phyloP scores from a whole-genome alignment of 92 coral and sea anemone species.

The Scolanthus callimorphus region DNA sequence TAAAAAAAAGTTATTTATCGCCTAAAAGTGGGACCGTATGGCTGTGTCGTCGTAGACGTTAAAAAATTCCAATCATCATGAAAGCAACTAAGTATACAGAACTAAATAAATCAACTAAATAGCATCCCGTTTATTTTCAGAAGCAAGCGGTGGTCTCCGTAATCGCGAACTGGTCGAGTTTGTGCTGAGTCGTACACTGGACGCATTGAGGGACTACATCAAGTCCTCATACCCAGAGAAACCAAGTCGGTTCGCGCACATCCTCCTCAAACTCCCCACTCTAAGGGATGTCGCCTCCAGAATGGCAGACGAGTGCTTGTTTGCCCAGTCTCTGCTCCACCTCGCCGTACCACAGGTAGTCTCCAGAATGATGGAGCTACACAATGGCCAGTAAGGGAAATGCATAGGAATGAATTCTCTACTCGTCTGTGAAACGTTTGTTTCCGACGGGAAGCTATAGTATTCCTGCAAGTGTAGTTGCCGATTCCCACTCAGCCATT shows the following conservation, averaged over 20 bases:
- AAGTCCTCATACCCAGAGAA: slow-evolving; percentile 92
- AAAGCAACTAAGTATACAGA: too few relatives aligned
- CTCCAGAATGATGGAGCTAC: slow-evolving; percentile 52
- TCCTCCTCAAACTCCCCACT: slow-evolving; percentile 88
- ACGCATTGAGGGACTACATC: slow-evolving; percentile 90
- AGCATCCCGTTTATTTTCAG: slow-evolving; percentile 1
- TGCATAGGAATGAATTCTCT: not conserved
- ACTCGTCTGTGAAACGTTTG: too few relatives aligned
- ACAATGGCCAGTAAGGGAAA: slow-evolving; percentile 3
- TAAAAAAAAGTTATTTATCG: too few relatives aligned
- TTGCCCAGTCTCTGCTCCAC: slow-evolving; percentile 84
- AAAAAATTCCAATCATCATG: too few relatives aligned
- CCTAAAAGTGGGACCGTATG: too few relatives aligned
- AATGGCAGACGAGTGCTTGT: slow-evolving; percentile 76
- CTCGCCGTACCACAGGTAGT: slow-evolving; percentile 78
- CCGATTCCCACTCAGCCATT: too few relatives aligned
- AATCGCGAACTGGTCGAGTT: slow-evolving; percentile 80
- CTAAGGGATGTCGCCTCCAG: slow-evolving; percentile 75
- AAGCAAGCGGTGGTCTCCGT: slow-evolving; percentile 75
- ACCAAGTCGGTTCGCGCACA: slow-evolving; percentile 95
- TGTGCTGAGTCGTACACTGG: slow-evolving; percentile 79
- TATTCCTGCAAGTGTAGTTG: too few relatives aligned
- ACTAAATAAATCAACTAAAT: too few relatives aligned
- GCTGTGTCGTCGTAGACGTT: too few relatives aligned
- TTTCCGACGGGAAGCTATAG: too few relatives aligned